Evolutionary conservation across 2,113 vertebrate species (phyloP).

Genomic region (Melanerpes formicivorus): DNA sequence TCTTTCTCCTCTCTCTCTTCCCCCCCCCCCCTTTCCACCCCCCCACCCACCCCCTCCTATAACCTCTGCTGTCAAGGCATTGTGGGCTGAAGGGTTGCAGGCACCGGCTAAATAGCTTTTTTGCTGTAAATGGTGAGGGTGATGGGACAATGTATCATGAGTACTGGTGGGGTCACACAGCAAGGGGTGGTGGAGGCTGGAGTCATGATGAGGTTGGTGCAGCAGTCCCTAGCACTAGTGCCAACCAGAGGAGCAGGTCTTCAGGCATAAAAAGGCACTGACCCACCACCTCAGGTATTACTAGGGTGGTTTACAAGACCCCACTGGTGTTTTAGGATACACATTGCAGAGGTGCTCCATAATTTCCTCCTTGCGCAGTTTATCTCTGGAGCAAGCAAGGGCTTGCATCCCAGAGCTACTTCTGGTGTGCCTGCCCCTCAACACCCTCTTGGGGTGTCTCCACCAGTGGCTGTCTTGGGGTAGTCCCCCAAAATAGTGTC

Average conservation of each 20-base stretch:
- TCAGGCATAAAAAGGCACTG: fast-evolving
- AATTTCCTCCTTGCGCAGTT: neutral
- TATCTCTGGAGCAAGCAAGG: fast-evolving
- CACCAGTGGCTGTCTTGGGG: neutral
- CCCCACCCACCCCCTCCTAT: neutral
- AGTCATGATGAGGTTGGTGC: neutral
- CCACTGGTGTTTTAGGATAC: neutral
- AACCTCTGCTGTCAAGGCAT: conserved; percentile 87
- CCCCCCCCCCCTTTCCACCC: neutral
- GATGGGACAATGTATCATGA: conserved; percentile 75
- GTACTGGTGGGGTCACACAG: conserved; percentile 47
- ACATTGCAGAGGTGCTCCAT: fast-evolving
- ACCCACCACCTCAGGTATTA: fast-evolving
- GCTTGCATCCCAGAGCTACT: neutral
- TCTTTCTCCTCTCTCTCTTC: conserved; percentile 3
- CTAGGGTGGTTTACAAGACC: neutral
- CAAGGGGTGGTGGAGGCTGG: conserved; percentile 32
- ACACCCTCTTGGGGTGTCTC: neutral
- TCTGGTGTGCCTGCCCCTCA: fast-evolving
- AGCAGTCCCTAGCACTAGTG: neutral
- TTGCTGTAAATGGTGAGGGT: conserved; percentile 75
- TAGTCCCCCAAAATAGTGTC: neutral
- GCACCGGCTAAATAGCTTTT: conserved; percentile 82
- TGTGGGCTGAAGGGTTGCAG: conserved; percentile 81
- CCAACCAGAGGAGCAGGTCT: fast-evolving